Base-by-base conservation (phyloP, 2,113 vertebrate species). In the Benitochromis conjunctus region DNA sequence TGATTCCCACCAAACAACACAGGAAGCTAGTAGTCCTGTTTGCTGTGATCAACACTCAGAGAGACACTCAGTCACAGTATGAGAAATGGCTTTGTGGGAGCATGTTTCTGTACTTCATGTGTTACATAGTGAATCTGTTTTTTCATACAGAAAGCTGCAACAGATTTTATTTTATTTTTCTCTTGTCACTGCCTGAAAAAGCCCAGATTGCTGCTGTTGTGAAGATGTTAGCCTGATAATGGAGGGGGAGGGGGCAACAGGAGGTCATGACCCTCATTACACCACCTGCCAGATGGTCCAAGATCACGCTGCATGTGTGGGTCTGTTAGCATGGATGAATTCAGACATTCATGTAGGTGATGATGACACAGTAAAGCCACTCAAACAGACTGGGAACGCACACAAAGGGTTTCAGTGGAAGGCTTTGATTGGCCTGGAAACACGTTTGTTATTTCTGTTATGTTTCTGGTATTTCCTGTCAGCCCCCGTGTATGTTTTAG, bases 211-310 rank as follows among this genome's bases (percentile, higher is more conserved):
- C 55, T n/a, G 87, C 69, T 86, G 64, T 71, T 86, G 56, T 36
- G 38, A 66, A 74, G 82, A 71, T 80, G 41, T 84, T 74, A 16
- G 84, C 29, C 31, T 6, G 16, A 24, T 92, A 89, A 88, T 89
- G 83, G 79, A 85, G 83, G 57, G 86, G 80, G 77, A 79, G 85
- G 57, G 78, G 48, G 58, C 24, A 88, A 90, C 86, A 87, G 81
- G 48, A 86, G 93, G 93, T 95, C 91, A 19, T 7, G 92, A 93
- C 94, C 94, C 92, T 92, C 83, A 84, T 92, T 93, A 91, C 87
- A 82, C 91, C 93, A 94, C 94, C 92, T 90, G 92, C 86, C 94
- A 95, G 91, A 95, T 94, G 94, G 90, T 55, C 56, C 31, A 3
- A 79, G 86, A 83, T 46, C 87, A 54, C 2, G 36, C 79, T 31